phyloP scores from a whole-genome alignment of 2,797 vertebrate genomes.

The Lutjanus campechanus region DNA sequence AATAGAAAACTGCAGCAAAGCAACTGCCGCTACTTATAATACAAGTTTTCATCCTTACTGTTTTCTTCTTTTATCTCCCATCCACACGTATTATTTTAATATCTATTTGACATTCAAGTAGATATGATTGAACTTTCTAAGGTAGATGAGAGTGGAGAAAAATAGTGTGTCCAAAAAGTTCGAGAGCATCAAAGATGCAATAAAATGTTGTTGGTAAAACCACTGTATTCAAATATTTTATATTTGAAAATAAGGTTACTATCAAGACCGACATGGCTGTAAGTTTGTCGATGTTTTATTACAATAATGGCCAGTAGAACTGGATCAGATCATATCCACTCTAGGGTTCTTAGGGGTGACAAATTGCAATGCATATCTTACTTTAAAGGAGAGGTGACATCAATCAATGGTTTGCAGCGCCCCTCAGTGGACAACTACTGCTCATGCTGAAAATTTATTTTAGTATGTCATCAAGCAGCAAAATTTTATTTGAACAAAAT shows the following conservation, averaged over 20 bases:
- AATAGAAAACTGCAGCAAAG: background rate
- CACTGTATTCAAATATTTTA: background rate
- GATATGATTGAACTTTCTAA: background rate
- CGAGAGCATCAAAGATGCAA: background rate
- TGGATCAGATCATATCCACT: background rate
- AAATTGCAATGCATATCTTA: background rate
- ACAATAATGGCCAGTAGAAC: background rate
- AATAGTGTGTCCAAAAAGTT: background rate
- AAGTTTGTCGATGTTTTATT: background rate
- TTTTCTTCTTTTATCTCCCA: too few relatives aligned
- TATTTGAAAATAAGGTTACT: background rate
- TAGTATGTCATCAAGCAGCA: background rate
- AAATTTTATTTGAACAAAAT: background rate
- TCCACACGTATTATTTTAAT: background rate
- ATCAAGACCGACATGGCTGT: background rate
- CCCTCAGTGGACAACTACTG: constrained; percentile 36
- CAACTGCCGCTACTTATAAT: too few relatives aligned
- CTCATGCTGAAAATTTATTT: background rate
- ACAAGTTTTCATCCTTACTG: too few relatives aligned
- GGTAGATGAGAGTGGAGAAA: background rate
- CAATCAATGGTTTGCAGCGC: constrained; percentile 37
- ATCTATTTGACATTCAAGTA: background rate
- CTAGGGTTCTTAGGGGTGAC: background rate
- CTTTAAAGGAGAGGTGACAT: background rate
- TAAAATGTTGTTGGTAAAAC: background rate